phyloP scores from a whole-genome alignment of 2,113 vertebrate genomes.

The Atrichornis clamosus region DNA sequence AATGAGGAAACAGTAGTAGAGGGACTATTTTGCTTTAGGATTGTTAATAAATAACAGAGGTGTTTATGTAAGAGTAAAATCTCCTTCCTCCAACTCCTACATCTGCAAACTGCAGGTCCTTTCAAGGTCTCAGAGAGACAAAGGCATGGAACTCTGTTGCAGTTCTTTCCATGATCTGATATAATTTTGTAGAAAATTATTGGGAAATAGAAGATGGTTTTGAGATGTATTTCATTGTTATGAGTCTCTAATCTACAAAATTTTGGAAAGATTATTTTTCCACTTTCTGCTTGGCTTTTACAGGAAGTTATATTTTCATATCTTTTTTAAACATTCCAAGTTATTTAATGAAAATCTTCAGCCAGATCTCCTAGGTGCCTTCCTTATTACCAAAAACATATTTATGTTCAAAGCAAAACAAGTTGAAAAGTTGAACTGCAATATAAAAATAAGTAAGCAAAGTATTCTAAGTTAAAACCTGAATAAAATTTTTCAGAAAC shows the following conservation, averaged over 20 bases:
- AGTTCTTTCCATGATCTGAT: not conserved
- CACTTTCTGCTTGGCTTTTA: not conserved
- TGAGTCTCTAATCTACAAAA: not conserved
- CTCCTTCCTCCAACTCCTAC: not conserved
- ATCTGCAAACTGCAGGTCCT: not conserved
- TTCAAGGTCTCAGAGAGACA: not conserved
- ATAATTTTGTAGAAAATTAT: not conserved
- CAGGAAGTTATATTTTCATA: not conserved
- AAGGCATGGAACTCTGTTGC: not conserved
- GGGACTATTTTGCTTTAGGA: not conserved
- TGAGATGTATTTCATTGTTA: not conserved
- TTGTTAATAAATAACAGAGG: not conserved
- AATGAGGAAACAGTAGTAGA: not conserved
- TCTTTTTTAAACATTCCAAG: not conserved
- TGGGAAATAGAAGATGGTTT: not conserved
- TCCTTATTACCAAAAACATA: not conserved
- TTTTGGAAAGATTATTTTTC: not conserved
- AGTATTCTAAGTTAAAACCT: not conserved
- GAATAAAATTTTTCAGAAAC: not conserved
- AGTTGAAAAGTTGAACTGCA: not conserved
- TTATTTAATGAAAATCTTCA: not conserved
- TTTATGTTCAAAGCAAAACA: not conserved
- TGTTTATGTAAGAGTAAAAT: not conserved
- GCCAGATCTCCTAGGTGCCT: not conserved
- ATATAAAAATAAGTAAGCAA: not conserved